phyloP scores from a whole-genome alignment of 2,888 invertebrate genomes.

The Lydus trimaculatus region DNA sequence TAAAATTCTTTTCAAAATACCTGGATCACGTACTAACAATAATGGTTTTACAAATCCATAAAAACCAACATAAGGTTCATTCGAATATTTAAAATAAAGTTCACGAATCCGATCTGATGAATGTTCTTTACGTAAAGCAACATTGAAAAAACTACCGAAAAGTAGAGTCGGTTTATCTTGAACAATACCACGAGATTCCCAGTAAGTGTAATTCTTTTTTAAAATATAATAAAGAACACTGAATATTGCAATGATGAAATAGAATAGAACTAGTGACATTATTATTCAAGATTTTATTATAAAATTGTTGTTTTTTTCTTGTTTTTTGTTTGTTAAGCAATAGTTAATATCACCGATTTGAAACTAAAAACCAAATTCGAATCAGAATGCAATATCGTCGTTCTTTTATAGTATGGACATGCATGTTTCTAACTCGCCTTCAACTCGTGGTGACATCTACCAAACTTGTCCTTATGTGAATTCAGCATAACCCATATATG shows the following conservation, averaged over 20 bases:
- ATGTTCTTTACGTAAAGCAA: not conserved
- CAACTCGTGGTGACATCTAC: too few relatives aligned
- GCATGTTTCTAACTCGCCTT: too few relatives aligned
- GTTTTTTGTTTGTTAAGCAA: too few relatives aligned
- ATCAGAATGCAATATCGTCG: too few relatives aligned
- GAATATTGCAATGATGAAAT: not conserved
- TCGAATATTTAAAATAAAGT: slow-evolving; percentile 37
- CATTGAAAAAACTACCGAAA: slow-evolving; percentile 1
- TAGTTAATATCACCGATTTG: too few relatives aligned
- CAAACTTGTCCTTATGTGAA: too few relatives aligned
- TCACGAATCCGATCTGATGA: not conserved
- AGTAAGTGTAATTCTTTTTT: slow-evolving; percentile 9
- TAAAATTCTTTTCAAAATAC: slow-evolving; percentile 58
- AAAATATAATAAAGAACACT: not conserved
- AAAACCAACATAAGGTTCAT: slow-evolving; percentile 57
- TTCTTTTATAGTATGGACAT: too few relatives aligned
- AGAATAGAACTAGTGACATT: not conserved
- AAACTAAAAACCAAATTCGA: too few relatives aligned
- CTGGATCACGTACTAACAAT: slow-evolving; percentile 58
- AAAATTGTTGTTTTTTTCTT: not conserved
- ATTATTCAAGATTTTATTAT: not conserved
- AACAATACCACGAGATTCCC: not conserved
- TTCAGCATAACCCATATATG: too few relatives aligned
- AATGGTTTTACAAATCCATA: slow-evolving; percentile 61
- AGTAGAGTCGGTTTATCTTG: not conserved